Evolutionary conservation across 2,888 invertebrate species (phyloP), one percentile per base, ranked within the genome.

Genomic region (Cryptophagus acutangulus): DNA sequence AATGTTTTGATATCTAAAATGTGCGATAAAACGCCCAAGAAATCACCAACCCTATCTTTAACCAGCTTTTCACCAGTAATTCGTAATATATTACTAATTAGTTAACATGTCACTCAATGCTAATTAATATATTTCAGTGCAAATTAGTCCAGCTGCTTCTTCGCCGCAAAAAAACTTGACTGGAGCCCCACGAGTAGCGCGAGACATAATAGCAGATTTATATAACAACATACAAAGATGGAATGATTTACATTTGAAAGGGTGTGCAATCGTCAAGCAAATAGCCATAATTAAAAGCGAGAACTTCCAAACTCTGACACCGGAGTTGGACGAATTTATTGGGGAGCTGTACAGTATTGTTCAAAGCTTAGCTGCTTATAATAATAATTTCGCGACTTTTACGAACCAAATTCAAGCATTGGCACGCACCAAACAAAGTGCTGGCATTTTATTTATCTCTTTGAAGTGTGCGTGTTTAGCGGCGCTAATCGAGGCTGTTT

Each of bases 151-250:
- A 2, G 63, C 60, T 13, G 51, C 57, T 37, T 48, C 43, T 39
- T 60, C 63, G 28, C 55, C 62, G 2, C 66, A 69, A 39, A 73
- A 62, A 51, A 78, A 78, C 57, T 61, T 79, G 46, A 79, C 78
- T 2, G 80, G 79, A 6, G 62, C 68, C 41, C 70, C 73, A 9
- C 63, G 79, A 41, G 70, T 75, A 38, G 65, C 76, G 16, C 69
- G 74, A 48, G 79, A 80, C 62, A 66, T 72, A 36, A 70, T 68
- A 9, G 78, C 78, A 16, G 77, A 78, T 56, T 58, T 77, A 36
- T 72, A 72, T 55, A 69, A 71, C 50, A 65, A 59, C 45, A 70
- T 76, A 44, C 74, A 76, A 54, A 63, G 65, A 54, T 77, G 77
- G 77, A 76, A 77, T 48, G 57, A 60, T 24, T 46, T 61, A 36